Conservation (phyloP, 2,888 invertebrate genomes). For the Orchesellides sinensis region DNA sequence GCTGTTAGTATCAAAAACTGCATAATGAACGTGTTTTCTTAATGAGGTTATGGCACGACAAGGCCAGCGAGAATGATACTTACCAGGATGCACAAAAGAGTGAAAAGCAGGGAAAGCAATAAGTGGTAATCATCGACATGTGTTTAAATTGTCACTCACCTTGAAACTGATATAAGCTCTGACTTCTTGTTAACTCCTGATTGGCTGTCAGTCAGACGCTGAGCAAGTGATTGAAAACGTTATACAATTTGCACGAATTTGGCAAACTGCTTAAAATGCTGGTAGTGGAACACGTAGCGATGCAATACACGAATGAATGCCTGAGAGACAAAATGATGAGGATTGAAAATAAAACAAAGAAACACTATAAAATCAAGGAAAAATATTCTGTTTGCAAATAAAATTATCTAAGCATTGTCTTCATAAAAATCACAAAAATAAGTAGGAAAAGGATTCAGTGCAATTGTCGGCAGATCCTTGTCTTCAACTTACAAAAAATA, state of each 20-base stretch:
- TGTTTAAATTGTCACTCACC: conserved; percentile 30
- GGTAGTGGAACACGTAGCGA: background rate
- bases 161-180: conserved; percentile 24
- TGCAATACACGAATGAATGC: background rate
- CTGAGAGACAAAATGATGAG: background rate
- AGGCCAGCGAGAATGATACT: background rate
- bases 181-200: background rate
- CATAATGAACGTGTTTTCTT: background rate
- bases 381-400: conserved; percentile 5
- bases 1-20: background rate
- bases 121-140: conserved; percentile 2
- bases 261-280: conserved; percentile 17
- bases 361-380: conserved; percentile 10
- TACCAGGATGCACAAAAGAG: background rate
- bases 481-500: background rate
- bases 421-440: background rate
- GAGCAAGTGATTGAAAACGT: conserved; percentile 29
- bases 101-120: background rate
- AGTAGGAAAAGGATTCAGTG: background rate
- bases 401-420: conserved; percentile 3
- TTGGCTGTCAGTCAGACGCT: conserved; percentile 19
- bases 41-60: background rate
- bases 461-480: background rate
- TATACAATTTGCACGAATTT: conserved; percentile 37
- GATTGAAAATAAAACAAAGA: background rate